These are phyloP conservation scores for Apteryx owenii DNA, from an alignment of 2,113 vertebrate genomes.

Conservation along the genomic window DNA sequence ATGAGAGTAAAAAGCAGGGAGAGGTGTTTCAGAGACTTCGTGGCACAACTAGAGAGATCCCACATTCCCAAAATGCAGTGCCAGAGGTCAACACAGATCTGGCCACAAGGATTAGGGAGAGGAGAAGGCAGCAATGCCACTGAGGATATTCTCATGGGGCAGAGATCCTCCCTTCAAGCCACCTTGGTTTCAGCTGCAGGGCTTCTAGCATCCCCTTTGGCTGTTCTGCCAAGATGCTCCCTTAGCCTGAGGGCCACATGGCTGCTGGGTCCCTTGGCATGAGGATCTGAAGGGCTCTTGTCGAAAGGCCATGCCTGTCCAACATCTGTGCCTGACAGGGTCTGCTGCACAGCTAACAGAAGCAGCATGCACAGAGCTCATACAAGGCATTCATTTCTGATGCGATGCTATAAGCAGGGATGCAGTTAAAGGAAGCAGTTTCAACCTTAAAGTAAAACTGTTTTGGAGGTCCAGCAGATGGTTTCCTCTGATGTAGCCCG, in stretches of 20 bases:
- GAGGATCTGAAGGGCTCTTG: neutral
- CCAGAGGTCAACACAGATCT: neutral
- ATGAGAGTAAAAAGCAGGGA: neutral
- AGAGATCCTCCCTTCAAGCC: neutral
- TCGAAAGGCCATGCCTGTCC: neutral
- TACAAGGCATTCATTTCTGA: too few species aligned
- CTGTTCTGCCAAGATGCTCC: neutral
- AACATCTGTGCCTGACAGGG: neutral
- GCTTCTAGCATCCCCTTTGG: neutral
- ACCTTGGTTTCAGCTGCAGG: rapidly evolving
- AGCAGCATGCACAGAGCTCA: neutral
- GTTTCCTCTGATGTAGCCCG: rapidly evolving
- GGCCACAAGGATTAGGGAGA: neutral
- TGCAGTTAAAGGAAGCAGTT: neutral
- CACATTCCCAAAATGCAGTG: neutral
- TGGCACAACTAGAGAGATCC: rapidly evolving
- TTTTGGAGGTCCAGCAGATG: neutral
- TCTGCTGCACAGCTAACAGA: neutral
- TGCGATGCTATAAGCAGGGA: neutral
- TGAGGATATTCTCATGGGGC: rapidly evolving
- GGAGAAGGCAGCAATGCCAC: neutral
- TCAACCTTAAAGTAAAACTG: neutral
- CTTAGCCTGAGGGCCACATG: neutral
- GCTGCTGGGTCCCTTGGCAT: neutral
- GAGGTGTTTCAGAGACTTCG: neutral